Base-by-base conservation (phyloP, 2,113 vertebrate species). In the Lanius ludovicianus region DNA sequence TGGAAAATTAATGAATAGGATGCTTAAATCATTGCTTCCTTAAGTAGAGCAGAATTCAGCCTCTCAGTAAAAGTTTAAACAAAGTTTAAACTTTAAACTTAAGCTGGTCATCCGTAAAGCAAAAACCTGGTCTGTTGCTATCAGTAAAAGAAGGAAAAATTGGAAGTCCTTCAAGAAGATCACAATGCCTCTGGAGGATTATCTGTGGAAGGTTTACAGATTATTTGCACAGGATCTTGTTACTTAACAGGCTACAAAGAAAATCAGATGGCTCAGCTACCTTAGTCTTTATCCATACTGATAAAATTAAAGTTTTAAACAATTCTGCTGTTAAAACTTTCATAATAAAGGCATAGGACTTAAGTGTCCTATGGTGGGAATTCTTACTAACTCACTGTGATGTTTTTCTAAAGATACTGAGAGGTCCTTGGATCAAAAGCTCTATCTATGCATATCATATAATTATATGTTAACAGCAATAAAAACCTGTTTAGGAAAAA, bases 311-410 rank as follows among this genome's bases (percentile, higher is more conserved):
- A 65, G 21, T 78, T 94, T 60, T 63, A 81, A 90, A 74, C 23
- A 67, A 56, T 52, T 78, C 52, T 78, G 9, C 52, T 49, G 9
- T 25, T 62, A 57, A 75, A 92, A 76, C 33, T 71, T 97, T 87
- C 75, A 41, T 76, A 91, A 93, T 47, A 69, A 42, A 73, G 52
- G 49, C 78, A 94, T 63, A 91, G 84, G 65, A 95, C 77, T 76
- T 86, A 74, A 7, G 7, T 50, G 76, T 91, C 91, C 87, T 87
- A 60, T 68, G 82, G 78, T 42, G 52, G 50, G 76, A 95, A 89
- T 73, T 63, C 69, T 91, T 95, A 87, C 71, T 28, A 55, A 89
- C 53, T 68, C 84, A 85, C 24, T 59, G 42, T 22, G 22, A 20
- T 11, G 15, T 55, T 90, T 70, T 92, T 81, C 39, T 78, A 47